Evolutionary conservation across 2,113 vertebrate species (phyloP).

Genomic region (Sisor rabdophorus): DNA sequence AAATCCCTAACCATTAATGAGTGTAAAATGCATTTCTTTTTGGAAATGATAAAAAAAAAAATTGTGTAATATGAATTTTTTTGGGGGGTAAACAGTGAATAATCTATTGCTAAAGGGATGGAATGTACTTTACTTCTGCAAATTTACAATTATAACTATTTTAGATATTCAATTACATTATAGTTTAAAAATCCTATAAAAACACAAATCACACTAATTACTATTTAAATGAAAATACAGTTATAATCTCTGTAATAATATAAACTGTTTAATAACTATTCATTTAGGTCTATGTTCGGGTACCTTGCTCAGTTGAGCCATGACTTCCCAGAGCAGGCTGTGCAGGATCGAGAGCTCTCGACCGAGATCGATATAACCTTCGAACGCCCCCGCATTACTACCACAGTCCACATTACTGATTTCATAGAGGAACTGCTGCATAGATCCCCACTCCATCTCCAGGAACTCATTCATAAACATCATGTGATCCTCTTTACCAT

Average conservation of each 20-base stretch:
- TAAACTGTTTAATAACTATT: too few relatives aligned
- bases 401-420: constrained; percentile 94
- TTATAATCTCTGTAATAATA: too few relatives aligned
- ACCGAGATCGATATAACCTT: constrained; percentile 97
- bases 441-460: constrained; percentile 96
- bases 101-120: not conserved
- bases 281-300: not conserved
- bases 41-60: not conserved
- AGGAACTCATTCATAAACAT: constrained; percentile 98
- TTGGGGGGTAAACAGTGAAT: not conserved
- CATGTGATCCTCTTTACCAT: constrained; percentile 95
- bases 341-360: constrained; percentile 91
- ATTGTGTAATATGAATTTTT: too few relatives aligned
- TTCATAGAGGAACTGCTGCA: constrained; percentile 98
- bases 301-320: constrained; percentile 96
- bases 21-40: not conserved
- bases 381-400: constrained; percentile 90
- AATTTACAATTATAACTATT: not conserved
- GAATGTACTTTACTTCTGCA: not conserved
- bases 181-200: too few relatives aligned
- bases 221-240: too few relatives aligned
- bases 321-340: constrained; percentile 92
- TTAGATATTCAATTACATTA: too few relatives aligned
- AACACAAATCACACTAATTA: too few relatives aligned
- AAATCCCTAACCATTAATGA: not conserved